A percentile compares a stretch with the other conserved stretches of the same genome.
These are phyloP conservation scores for Gorsachius goisagi DNA, from an alignment of 2,113 vertebrate species.

Conservation along the genomic window DNA sequence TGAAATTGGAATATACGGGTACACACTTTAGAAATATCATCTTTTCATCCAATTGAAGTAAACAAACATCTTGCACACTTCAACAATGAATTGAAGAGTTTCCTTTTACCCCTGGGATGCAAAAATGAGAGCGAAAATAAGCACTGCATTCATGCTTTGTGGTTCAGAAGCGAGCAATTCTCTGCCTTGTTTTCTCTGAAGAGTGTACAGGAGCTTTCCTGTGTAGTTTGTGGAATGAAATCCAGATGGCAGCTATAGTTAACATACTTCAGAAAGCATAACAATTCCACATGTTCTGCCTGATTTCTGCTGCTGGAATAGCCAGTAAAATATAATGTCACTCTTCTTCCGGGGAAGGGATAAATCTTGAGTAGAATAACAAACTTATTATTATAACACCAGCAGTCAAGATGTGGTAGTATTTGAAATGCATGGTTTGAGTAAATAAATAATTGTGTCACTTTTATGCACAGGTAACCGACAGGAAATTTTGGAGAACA, in stretches of 20 bases:
- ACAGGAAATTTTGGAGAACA: neutral
- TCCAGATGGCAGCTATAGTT: neutral
- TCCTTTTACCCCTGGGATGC: neutral
- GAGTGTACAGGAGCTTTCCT: neutral
- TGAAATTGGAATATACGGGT: neutral
- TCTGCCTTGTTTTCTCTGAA: conserved; percentile 9
- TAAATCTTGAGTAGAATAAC: neutral
- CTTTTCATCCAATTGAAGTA: neutral
- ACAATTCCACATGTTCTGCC: neutral
- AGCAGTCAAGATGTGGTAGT: neutral
- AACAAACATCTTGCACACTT: conserved; percentile 20
- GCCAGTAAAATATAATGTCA: neutral
- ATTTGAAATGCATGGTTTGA: neutral
- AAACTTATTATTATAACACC: neutral
- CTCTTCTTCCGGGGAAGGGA: neutral
- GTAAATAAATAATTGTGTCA: neutral
- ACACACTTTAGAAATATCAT: neutral
- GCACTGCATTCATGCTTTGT: neutral
- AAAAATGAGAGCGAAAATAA: conserved; percentile 1
- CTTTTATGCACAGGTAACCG: neutral
- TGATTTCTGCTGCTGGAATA: neutral
- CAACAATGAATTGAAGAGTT: neutral
- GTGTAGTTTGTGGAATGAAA: neutral
- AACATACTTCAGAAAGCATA: neutral
- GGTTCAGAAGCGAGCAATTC: neutral